phyloP scores from a whole-genome alignment of 2,113 vertebrate species.

The Toxotes jaculatrix region DNA sequence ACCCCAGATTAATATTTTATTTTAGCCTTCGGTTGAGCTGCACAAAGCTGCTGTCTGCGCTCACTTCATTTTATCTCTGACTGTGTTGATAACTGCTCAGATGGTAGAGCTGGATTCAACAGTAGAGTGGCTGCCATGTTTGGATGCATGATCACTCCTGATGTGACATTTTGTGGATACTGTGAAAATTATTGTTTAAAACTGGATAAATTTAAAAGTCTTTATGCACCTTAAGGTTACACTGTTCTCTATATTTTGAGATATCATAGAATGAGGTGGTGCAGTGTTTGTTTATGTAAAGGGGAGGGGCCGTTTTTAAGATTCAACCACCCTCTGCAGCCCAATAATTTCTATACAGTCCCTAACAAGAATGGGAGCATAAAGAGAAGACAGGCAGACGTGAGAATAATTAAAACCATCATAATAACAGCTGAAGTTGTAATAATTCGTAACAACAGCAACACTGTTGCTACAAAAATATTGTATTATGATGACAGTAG shows the following conservation, averaged over 20 bases:
- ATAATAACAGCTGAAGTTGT: constrained; percentile 28
- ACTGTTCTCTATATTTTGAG: neutral
- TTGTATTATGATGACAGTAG: constrained; percentile 70
- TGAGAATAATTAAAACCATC: constrained; percentile 24
- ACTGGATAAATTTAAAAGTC: neutral
- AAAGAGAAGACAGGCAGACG: neutral
- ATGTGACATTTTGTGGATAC: too few relatives aligned
- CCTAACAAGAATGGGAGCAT: neutral
- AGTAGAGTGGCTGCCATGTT: neutral
- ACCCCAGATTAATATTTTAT: neutral
- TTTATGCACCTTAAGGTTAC: neutral
- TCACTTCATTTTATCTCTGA: neutral
- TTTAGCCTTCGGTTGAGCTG: neutral
- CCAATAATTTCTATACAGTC: neutral
- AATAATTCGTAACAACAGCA: constrained; percentile 39
- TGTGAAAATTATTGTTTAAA: too few relatives aligned
- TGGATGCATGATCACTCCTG: neutral
- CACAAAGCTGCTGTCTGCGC: neutral
- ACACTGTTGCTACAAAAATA: constrained; percentile 62
- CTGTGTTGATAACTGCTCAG: neutral
- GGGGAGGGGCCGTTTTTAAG: neutral
- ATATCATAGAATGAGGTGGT: neutral
- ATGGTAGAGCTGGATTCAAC: neutral
- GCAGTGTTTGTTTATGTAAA: neutral
- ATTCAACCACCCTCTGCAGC: neutral